Evolutionary conservation across 2,797 vertebrate species (phyloP).

Genomic region (Picus viridis): DNA sequence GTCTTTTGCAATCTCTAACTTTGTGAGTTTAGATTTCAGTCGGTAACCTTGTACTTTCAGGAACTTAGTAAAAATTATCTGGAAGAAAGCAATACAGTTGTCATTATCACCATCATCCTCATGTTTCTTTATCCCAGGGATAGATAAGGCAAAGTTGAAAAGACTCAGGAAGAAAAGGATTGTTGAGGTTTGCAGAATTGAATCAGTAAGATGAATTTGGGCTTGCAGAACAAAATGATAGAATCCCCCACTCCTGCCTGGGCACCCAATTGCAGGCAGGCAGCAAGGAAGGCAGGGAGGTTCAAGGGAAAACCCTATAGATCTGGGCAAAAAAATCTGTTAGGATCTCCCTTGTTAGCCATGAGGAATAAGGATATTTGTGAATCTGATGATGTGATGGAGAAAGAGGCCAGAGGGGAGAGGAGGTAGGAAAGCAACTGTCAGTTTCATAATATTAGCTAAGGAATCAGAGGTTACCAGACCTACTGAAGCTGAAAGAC

Average conservation of each 20-base stretch:
- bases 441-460: not conserved
- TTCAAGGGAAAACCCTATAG: no score
- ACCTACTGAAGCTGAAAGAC: not conserved
- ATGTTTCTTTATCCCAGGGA: not conserved
- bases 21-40: not conserved
- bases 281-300: not conserved
- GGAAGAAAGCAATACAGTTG: not conserved
- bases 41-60: not conserved
- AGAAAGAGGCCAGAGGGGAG: not conserved
- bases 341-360: not conserved
- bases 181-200: rapidly evolving
- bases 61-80: not conserved
- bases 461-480: not conserved
- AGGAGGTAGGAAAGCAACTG: not conserved
- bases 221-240: not conserved
- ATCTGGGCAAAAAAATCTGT: not conserved
- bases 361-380: rapidly evolving
- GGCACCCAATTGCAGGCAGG: rapidly evolving
- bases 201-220: not conserved
- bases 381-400: rapidly evolving
- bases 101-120: not conserved
- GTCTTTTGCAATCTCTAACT: not conserved
- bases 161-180: not conserved
- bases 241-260: no score
- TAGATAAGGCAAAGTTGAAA: not conserved